A percentile compares a stretch with the other conserved stretches of the same genome.
These are phyloP conservation scores for Chirona hameri DNA, from an alignment of 2,888 invertebrate species.

Conservation along the genomic window DNA sequence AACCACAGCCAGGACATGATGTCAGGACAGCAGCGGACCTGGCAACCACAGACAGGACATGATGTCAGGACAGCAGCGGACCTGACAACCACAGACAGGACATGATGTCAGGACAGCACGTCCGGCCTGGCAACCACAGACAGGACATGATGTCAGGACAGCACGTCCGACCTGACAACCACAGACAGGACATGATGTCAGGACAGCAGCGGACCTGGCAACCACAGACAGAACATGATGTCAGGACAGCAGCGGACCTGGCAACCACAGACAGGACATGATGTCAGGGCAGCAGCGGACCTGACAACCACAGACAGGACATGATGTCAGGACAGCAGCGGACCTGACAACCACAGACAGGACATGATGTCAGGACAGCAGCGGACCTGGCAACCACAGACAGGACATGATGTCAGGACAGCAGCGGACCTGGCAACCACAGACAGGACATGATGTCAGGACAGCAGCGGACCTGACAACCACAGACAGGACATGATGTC, in stretches of 20 bases:
- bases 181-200: background rate
- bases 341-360: constrained; percentile 27
- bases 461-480: too few relatives aligned
- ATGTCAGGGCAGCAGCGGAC: constrained; percentile 51
- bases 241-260: constrained; percentile 29
- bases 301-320: background rate
- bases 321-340: background rate
- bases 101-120: constrained; percentile 55
- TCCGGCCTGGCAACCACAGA: constrained; percentile 43
- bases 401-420: background rate
- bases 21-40: constrained; percentile 29
- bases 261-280: background rate
- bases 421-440: constrained; percentile 28
- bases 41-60: background rate
- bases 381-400: constrained; percentile 28
- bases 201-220: constrained; percentile 27
- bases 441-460: background rate
- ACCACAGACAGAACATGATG: background rate
- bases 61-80: background rate
- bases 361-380: background rate
- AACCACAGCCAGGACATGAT: background rate
- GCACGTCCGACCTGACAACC: constrained; percentile 47
- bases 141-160: constrained; percentile 46
- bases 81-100: too few relatives aligned
- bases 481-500: too few relatives aligned